Base-by-base conservation (phyloP, 2,113 vertebrate genomes). In the Podocnemis expansa region DNA sequence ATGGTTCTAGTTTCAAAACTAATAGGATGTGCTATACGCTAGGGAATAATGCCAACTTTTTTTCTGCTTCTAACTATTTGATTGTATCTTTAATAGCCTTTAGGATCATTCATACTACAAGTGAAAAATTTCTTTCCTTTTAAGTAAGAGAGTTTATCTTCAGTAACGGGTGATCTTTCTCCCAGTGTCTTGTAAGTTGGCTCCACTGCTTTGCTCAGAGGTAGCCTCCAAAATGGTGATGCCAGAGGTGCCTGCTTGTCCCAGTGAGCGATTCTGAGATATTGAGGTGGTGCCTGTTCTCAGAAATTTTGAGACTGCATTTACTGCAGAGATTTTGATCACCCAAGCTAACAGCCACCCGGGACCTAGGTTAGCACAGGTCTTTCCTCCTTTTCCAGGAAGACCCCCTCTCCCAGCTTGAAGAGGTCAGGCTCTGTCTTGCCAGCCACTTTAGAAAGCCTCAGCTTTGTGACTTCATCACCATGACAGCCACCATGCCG, bases 21-120 rank as follows among this genome's bases (percentile, higher is more conserved):
- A 91, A 34, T 52, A 75, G 63, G 52, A 56, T 17, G 79, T 81
- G 94, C 94, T 47, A 70, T 63, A 89, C 38, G 85, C 80, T 43
- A 24, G 52, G 4, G 90, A 45, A 88, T 85, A 45, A 60, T 31
- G 25, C 43, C 85, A 87, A 6, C 25, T 93, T 76, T 87, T 90
- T 89, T 96, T 81, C 38, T 24, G 79, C 38, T 94, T 90, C 43
- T 90, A 63, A 80, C 83, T 90, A 89, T 47, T 31, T 55, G 78
- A 25, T 83, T 47, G 80, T 83, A 22, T 80, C 82, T 56, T 45
- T 84, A 91, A 80, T 54, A 87, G 14, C 29, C 86, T 63, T 63
- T n/a, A 63, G 31, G 16, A 63, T 34, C 14, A 7, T 31, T 86
- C 24, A 55, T 43, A 89, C 14, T 43, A 78, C 34, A 84, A 91